A percentile compares a stretch with the other conserved stretches of the same genome.
Conservation (phyloP, 2,888 invertebrate genomes). For the Pomacea canaliculata region DNA sequence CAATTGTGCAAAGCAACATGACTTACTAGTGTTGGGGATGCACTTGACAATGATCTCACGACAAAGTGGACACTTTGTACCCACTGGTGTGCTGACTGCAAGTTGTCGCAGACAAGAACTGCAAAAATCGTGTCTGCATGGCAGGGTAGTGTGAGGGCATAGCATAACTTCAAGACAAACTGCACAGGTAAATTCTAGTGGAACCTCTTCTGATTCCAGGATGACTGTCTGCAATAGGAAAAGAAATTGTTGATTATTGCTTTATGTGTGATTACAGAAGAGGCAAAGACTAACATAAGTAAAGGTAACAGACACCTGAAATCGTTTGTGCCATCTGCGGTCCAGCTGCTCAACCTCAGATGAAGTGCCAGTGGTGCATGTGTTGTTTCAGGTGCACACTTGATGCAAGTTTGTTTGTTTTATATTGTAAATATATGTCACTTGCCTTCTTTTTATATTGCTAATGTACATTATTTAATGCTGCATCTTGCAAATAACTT, state of each 20-base stretch:
- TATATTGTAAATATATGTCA: too few species aligned
- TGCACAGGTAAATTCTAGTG: slow-evolving; percentile 13
- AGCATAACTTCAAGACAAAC: slow-evolving; percentile 21
- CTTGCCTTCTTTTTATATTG: too few species aligned
- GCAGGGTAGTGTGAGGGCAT: slow-evolving; percentile 10
- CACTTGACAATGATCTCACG: slow-evolving; percentile 7
- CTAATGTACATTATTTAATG: too few species aligned
- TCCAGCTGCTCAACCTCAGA: too few species aligned
- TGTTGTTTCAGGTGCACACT: too few species aligned
- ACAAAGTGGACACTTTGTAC: slow-evolving; percentile 15
- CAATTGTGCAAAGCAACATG: background rate
- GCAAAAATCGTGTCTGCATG: slow-evolving; percentile 17
- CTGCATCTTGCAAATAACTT: too few species aligned
- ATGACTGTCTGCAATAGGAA: background rate
- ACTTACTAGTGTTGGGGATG: slow-evolving; percentile 4
- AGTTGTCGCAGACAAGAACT: slow-evolving; percentile 10
- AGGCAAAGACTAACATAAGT: too few species aligned
- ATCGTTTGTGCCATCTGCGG: too few species aligned
- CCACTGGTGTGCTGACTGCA: background rate
- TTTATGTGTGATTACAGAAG: too few species aligned
- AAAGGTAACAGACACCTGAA: too few species aligned
- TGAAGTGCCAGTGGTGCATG: too few species aligned
- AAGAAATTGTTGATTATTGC: background rate
- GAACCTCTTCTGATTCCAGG: slow-evolving; percentile 7
- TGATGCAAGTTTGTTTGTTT: too few species aligned